A percentile compares a stretch with the other conserved stretches of the same genome.
These are phyloP conservation scores for Sebastes trivittatus DNA, from an alignment of 2,797 vertebrate genomes.

Conservation along the genomic window DNA sequence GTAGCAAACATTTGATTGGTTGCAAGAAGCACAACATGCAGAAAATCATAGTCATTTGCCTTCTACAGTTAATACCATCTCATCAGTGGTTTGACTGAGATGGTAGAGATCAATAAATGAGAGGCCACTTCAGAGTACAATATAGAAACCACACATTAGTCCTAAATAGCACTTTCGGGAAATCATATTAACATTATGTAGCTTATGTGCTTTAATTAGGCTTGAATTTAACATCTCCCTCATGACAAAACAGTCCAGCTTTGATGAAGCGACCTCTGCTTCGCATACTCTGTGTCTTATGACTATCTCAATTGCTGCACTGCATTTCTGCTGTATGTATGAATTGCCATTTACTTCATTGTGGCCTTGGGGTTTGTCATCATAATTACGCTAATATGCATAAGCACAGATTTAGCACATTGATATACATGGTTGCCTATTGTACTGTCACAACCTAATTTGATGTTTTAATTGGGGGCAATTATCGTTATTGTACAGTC, in stretches of 20 bases:
- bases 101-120: neutral
- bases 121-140: neutral
- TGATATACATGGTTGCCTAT: neutral
- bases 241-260: neutral
- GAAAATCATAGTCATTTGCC: neutral
- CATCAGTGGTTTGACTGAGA: neutral
- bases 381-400: conserved; percentile 1
- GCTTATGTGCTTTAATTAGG: neutral
- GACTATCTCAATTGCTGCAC: neutral
- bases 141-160: neutral
- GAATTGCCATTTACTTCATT: neutral
- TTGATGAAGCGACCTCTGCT: neutral
- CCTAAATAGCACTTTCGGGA: neutral
- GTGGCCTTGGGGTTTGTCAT: neutral
- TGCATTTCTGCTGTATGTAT: neutral
- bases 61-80: neutral
- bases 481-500: conserved; percentile 9
- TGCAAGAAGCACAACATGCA: neutral
- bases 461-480: neutral
- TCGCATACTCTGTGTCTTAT: neutral
- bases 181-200: neutral
- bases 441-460: conserved; percentile 1
- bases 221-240: neutral
- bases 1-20: neutral
- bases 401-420: neutral